These are phyloP conservation scores for Scolopax mira DNA, from an alignment of 2,113 vertebrate species.

Conservation along the genomic window DNA sequence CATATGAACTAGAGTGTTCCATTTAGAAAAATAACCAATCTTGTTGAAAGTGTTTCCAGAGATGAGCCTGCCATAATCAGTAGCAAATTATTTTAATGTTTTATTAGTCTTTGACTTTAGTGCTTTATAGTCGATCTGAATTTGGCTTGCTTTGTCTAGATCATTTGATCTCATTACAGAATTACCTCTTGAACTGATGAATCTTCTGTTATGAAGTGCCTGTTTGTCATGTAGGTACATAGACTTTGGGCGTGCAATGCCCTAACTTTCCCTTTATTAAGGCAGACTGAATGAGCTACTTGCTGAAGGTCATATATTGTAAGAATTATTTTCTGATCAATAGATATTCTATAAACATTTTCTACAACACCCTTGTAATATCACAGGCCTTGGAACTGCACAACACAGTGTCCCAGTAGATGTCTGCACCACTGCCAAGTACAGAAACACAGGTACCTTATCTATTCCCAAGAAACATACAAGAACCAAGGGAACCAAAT, in stretches of 20 bases:
- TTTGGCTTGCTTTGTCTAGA: constrained; percentile 5
- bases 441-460: background rate
- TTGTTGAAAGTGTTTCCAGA: constrained; percentile 27
- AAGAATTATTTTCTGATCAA: background rate
- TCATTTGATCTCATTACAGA: background rate
- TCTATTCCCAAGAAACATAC: background rate
- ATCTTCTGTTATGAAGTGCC: background rate
- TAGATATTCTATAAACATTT: background rate
- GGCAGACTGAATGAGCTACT: background rate
- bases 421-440: background rate
- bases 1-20: background rate
- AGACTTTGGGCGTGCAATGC: background rate
- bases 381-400: background rate
- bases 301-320: background rate
- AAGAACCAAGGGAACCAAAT: background rate
- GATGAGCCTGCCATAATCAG: constrained; percentile 3
- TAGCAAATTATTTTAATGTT: constrained; percentile 25
- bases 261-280: background rate
- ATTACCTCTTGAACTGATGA: background rate
- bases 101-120: constrained; percentile 5
- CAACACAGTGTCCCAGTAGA: background rate
- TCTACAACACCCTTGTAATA: background rate
- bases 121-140: background rate
- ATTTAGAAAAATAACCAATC: constrained; percentile 21
- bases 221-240: background rate